Conservation (phyloP, 2,113 vertebrate genomes). For the Laticauda laticaudata region DNA sequence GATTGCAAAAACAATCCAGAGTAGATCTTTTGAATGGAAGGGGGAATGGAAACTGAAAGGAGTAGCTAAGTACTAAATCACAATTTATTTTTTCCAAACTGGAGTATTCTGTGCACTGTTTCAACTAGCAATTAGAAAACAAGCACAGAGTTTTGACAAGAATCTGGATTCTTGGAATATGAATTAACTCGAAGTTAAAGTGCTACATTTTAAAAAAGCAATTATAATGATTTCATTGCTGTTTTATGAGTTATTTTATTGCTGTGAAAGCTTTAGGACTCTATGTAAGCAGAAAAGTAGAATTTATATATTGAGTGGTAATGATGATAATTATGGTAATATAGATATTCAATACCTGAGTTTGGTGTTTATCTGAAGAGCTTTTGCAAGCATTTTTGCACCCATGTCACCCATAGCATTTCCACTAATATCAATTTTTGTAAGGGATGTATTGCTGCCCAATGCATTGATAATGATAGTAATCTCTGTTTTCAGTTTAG, state of each 20-base stretch:
- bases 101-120: background rate
- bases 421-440: conserved; percentile 92
- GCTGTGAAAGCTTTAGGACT: background rate
- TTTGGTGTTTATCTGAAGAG: conserved; percentile 96
- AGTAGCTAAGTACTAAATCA: background rate
- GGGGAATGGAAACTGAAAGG: background rate
- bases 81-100: background rate
- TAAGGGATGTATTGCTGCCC: conserved; percentile 94
- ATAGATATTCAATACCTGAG: conserved; percentile 75
- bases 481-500: conserved; percentile 90
- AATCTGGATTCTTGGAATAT: background rate
- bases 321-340: conserved; percentile 2
- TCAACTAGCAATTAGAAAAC: background rate
- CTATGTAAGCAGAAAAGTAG: background rate
- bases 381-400: conserved; percentile 97
- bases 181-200: background rate
- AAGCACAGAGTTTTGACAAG: background rate
- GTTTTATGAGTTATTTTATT: background rate
- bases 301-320: background rate
- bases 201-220: background rate
- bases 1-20: background rate
- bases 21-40: background rate
- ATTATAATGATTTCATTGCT: background rate
- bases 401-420: conserved; percentile 98
- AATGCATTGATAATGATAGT: conserved; percentile 94